Evolutionary conservation across 2,888 invertebrate genomes (phyloP), one percentile per base, ranked within the genome.

Genomic region (Brenthis daphne): DNA sequence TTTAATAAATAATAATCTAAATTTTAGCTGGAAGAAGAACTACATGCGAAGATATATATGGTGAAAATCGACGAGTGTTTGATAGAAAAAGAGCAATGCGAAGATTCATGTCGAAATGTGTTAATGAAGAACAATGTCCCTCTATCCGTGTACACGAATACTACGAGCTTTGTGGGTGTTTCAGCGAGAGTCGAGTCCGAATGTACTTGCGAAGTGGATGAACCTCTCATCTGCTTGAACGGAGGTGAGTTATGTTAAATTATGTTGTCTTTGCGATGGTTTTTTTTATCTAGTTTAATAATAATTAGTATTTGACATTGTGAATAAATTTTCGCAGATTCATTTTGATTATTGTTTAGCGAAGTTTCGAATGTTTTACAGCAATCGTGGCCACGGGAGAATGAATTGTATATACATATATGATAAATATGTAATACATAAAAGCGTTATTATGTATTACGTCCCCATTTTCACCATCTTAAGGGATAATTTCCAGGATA

Each of bases 141-240:
- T 0, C 94, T 96, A 48, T 94, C 97, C 6, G 97, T 99, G 8
- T 98, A 96, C 81, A 98, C 99, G 0, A 99, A 99, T 83, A 96
- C 95, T 1, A 98, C 98, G 0, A 98, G 98, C 4, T 97, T 99
- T 82, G 98, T 99, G 14, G 99, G 99, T 0, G 97, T 99, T 0
- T 95, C 96, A 29, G 97, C 98, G 0, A 93, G 96, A 48, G 96
- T 97, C 0, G 95, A 96, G 83, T 96, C 97, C 0, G 94, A 95
- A 60, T 98, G 98, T 80, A 94, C 94, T 0, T 97, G 97, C 74
- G 93, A 94, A 67, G 88, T 92, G 0, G 89, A 88, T 3, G 91
- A 91, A 14, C 91, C 93, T 0, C 84, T 94, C 0, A 85, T 94
- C 0, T 98, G 98, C 80, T 90, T 96, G 66, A 98, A 98, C 82